A percentile compares a stretch with the other conserved stretches of the same genome.
Evolutionary conservation across 2,797 vertebrate species (phyloP).

Genomic region (Mus minutoides): DNA sequence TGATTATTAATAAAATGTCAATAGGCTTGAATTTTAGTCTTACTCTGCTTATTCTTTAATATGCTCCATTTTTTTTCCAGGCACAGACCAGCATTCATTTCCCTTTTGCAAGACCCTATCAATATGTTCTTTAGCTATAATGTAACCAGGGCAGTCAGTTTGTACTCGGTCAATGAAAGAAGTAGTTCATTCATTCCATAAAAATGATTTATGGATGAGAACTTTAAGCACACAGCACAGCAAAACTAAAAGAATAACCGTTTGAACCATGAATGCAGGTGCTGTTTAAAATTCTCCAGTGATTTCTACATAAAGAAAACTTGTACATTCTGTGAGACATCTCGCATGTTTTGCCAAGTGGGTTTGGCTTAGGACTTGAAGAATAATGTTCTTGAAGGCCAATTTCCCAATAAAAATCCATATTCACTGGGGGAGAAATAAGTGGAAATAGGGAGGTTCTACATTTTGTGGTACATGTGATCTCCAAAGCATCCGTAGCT

Average conservation of each 20-base stretch:
- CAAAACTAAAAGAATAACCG: slow-evolving; percentile 72
- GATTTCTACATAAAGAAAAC: slow-evolving; percentile 65
- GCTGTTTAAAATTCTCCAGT: slow-evolving; percentile 69
- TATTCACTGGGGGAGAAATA: neutral
- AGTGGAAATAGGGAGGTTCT: neutral
- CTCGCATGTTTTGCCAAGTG: slow-evolving; percentile 68
- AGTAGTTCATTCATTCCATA: slow-evolving; percentile 75
- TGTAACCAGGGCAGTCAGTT: slow-evolving; percentile 35
- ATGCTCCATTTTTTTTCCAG: slow-evolving; percentile 51
- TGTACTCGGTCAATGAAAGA: slow-evolving; percentile 72
- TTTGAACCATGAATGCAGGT: slow-evolving; percentile 53
- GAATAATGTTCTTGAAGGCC: slow-evolving; percentile 25
- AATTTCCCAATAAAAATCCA: slow-evolving; percentile 47
- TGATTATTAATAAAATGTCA: slow-evolving; percentile 69
- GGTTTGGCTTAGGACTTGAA: slow-evolving; percentile 65
- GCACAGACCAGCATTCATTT: slow-evolving; percentile 62
- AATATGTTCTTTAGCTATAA: slow-evolving; percentile 67
- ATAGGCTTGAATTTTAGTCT: neutral
- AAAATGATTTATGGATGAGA: slow-evolving; percentile 76
- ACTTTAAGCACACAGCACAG: slow-evolving; percentile 74
- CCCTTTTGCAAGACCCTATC: slow-evolving; percentile 22
- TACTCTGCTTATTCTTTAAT: slow-evolving; percentile 66
- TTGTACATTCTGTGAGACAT: slow-evolving; percentile 53
- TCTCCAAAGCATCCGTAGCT: slow-evolving; percentile 58
- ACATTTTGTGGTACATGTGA: slow-evolving; percentile 37